Conservation (phyloP, 1,140 invertebrate genomes). For the Cotesia typhae region DNA sequence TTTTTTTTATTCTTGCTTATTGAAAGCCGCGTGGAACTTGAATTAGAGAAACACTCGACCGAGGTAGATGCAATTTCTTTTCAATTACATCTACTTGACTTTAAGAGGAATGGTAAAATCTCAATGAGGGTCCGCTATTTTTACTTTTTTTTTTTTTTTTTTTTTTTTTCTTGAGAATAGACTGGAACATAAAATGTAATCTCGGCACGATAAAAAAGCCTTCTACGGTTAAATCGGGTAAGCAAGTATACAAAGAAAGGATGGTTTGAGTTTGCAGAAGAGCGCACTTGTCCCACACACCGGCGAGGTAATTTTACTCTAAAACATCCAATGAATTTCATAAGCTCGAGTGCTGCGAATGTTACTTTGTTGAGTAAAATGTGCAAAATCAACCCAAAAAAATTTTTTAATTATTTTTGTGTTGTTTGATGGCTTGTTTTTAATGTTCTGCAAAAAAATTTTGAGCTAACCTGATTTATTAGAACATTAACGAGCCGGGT, state of each 20-base stretch:
- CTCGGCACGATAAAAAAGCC: conserved; percentile 24
- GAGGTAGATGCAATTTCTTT: conserved; percentile 40
- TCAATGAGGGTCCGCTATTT: conserved; percentile 31
- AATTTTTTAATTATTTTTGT: too few species aligned
- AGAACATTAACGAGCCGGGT: too few species aligned
- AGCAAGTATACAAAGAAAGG: conserved; percentile 16
- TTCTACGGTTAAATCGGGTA: conserved; percentile 10
- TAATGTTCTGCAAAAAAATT: too few species aligned
- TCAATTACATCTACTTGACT: conserved; percentile 38
- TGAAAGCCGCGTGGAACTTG: conserved; percentile 17
- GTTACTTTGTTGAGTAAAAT: too few species aligned
- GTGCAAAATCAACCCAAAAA: too few species aligned
- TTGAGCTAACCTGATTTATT: too few species aligned
- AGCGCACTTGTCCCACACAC: background rate
- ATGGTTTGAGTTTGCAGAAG: background rate
- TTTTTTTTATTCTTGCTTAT: conserved; percentile 2
- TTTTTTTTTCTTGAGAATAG: conserved; percentile 16
- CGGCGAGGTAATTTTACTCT: conserved; percentile 22
- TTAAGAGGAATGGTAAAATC: conserved; percentile 21
- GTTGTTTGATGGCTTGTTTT: too few species aligned
- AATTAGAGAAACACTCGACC: conserved; percentile 38
- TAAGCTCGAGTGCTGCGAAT: conserved; percentile 23
- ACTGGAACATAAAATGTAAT: conserved; percentile 28
- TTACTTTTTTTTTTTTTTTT: background rate
- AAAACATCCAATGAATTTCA: conserved; percentile 29